Evolutionary conservation across 2,113 vertebrate species (phyloP), one percentile per base, ranked within the genome.

Genomic region (Donacobius atricapilla): DNA sequence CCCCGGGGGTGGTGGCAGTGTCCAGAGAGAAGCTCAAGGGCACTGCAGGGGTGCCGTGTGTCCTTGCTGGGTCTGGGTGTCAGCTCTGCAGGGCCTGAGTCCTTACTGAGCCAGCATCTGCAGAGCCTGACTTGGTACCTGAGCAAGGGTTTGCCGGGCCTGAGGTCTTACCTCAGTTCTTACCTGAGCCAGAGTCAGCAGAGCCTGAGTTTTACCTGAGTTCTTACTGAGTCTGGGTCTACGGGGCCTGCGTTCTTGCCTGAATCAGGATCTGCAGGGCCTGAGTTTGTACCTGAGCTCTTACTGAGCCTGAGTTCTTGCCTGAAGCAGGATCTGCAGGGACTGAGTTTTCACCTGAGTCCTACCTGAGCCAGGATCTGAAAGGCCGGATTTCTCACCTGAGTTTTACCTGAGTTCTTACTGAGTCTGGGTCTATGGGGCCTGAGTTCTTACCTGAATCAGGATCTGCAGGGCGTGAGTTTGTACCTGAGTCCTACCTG

Each of bases 41-140:
- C n/a, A 15, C 15, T 24, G 18, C 11, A 35, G 77, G 58, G 16
- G 5, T 12, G 6, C 31, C 30, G 8, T 0, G 0, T 23, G 71
- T 53, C 12, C 25, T 6, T 45, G 60, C 20, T 33, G 42, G 51
- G 15, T 13, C 30, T 19, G 37, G 69, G 23, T 24, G 31, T 19
- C 68, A 83, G 22, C 19, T 63, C 40, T 44, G 24, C 23, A 76
- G 54, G 18, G 18, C 8, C 33, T 28, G 28, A 48, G 19, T 18
- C 40, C n/a, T 18, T 11, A 23, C 65, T 23, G 27, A 71, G 6
- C 7, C 40, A 25, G 19, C 7, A 5, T 19, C 35, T 57, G 27
- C 17, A 68, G 50, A 7, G 15, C 7, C 28, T 19, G 28, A 39
- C 9, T 25, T 48, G 20, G 20, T 7, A 73, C 31, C 66, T 30